Conservation (phyloP, 2,888 invertebrate species). For the Sarcophaga variegata region DNA sequence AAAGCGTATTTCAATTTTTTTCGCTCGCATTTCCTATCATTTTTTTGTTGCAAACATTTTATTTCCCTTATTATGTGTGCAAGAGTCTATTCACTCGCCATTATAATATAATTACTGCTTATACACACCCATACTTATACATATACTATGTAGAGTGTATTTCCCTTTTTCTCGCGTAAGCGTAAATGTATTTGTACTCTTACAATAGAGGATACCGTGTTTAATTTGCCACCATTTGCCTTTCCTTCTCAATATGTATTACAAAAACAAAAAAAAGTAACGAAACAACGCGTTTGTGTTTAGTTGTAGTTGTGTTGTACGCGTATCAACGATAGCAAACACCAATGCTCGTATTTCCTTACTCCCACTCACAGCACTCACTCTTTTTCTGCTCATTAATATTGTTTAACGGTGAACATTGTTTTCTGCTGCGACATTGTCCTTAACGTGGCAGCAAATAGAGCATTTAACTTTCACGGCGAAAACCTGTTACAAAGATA, state of each 20-base stretch:
- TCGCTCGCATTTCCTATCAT: not conserved
- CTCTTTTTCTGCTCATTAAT: not conserved
- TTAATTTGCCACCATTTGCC: constrained; percentile 48
- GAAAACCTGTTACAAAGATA: constrained; percentile 55
- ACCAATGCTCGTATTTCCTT: not conserved
- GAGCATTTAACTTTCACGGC: constrained; percentile 36
- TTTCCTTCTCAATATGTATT: not conserved
- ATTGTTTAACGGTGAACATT: not conserved
- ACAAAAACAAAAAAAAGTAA: not conserved
- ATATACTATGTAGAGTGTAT: too few species aligned
- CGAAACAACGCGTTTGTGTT: not conserved
- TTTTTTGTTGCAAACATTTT: not conserved
- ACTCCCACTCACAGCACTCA: not conserved
- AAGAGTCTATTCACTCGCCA: constrained; percentile 32
- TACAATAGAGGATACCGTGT: constrained; percentile 29
- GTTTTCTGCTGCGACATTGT: not conserved
- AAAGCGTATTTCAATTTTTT: constrained; percentile 21
- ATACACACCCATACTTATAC: not conserved
- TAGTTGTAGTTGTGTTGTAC: not conserved
- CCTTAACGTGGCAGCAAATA: constrained; percentile 6
- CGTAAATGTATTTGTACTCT: not conserved
- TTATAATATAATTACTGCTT: constrained; percentile 58
- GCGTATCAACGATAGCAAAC: not conserved
- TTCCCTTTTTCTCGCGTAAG: not conserved
- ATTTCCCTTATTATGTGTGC: not conserved